These are phyloP conservation scores for human DNA, from an alignment of 2,113 vertebrate genomes.

Conservation along the genomic window DNA sequence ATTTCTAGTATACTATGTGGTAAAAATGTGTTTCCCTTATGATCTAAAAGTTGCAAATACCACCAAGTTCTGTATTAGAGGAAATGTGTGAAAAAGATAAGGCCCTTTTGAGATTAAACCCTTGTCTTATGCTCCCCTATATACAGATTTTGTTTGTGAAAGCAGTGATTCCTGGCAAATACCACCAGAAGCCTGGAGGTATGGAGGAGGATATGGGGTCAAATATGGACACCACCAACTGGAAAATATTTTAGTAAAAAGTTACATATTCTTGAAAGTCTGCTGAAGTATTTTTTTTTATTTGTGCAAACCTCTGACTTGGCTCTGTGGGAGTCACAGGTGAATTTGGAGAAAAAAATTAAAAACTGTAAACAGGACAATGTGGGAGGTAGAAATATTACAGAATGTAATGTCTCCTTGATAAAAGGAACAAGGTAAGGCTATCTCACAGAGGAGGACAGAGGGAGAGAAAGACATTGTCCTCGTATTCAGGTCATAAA, in stretches of 20 bases:
- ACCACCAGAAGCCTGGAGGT: background rate
- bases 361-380: background rate
- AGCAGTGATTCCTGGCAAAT: background rate
- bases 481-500: background rate
- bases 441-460: background rate
- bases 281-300: background rate
- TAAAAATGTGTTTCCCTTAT: slow-evolving; percentile 3
- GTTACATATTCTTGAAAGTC: background rate
- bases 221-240: background rate
- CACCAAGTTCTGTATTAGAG: background rate
- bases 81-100: slow-evolving; percentile 27
- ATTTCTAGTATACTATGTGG: background rate
- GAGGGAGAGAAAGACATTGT: background rate
- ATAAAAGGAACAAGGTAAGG: background rate
- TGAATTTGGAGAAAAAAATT: background rate
- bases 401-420: background rate
- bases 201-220: background rate
- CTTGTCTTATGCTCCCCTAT: background rate
- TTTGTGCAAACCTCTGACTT: background rate
- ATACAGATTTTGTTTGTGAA: slow-evolving; percentile 21
- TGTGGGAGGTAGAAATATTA: background rate
- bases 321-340: background rate
- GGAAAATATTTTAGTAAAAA: background rate
- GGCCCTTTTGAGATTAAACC: background rate
- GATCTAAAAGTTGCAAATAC: slow-evolving; percentile 38